These are phyloP conservation scores for Haliclona indistincta DNA, from an alignment of 37 sponge, comb jelly and placozoan genomes.

Conservation along the genomic window DNA sequence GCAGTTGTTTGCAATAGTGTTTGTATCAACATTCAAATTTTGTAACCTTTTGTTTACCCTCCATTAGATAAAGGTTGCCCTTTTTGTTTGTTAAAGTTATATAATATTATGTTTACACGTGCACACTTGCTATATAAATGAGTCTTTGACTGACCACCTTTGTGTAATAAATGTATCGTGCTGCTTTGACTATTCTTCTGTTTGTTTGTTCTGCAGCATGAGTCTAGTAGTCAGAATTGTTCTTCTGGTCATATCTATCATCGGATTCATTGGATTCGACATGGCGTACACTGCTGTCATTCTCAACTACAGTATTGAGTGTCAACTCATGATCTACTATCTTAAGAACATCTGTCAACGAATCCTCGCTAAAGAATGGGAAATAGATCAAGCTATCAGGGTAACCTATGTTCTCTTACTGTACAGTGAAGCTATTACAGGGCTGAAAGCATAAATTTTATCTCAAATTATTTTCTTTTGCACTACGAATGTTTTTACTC, in stretches of 20 bases:
- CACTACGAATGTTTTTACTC: neutral
- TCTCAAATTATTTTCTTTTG: too few species aligned
- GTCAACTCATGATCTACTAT: conserved; percentile 80
- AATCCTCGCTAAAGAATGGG: conserved; percentile 43
- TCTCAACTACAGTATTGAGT: conserved; percentile 81
- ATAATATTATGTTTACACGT: too few species aligned
- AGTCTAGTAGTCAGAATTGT: conserved; percentile 17
- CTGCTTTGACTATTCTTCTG: too few species aligned
- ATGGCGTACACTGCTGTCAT: conserved; percentile 71
- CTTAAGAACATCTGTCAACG: conserved; percentile 49
- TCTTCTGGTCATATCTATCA: conserved; percentile 27
- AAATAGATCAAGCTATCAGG: conserved; percentile 53
- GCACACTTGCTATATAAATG: too few species aligned
- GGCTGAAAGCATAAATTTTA: too few species aligned
- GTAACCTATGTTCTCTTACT: conserved; percentile 47
- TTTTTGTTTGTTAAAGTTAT: too few species aligned
- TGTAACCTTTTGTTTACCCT: neutral
- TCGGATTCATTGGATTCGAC: conserved; percentile 72
- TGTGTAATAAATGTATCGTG: too few species aligned
- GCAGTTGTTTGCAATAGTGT: neutral
- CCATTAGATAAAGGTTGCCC: neutral
- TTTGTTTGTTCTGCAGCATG: neutral
- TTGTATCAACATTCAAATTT: neutral
- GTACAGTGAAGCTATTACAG: neutral
- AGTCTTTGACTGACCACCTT: too few species aligned